Evolutionary conservation across 2,113 vertebrate species (phyloP).

Genomic region (Indri indri): DNA sequence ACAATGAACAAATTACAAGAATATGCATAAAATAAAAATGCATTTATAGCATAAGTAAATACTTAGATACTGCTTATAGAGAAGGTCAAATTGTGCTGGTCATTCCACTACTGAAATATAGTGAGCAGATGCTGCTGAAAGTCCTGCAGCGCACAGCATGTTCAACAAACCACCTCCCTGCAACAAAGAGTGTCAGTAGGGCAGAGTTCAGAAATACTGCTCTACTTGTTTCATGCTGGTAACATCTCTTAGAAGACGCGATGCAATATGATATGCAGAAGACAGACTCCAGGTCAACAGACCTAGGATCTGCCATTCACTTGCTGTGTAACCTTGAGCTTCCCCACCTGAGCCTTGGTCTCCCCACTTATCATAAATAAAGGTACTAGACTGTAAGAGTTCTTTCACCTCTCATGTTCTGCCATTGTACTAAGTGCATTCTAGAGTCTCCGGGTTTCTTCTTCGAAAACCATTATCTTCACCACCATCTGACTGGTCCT

Average conservation of each 20-base stretch:
- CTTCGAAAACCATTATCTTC: not conserved
- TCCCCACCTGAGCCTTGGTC: not conserved
- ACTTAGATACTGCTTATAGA: not conserved
- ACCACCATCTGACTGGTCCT: not conserved
- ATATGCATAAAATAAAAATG: constrained; percentile 16
- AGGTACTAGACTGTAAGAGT: not conserved
- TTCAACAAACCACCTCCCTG: not conserved
- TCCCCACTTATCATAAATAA: not conserved
- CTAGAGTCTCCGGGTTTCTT: not conserved
- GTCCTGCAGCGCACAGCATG: not conserved
- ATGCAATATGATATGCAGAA: not conserved
- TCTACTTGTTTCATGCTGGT: not conserved
- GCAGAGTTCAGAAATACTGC: not conserved
- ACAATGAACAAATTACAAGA: not conserved
- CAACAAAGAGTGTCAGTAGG: not conserved
- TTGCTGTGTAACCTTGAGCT: not conserved
- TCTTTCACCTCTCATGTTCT: not conserved
- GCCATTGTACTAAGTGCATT: not conserved
- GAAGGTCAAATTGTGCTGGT: not conserved
- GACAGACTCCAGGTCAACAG: not conserved
- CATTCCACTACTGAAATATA: not conserved
- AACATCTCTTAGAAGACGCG: not conserved
- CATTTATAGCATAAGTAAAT: not conserved
- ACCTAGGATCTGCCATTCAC: not conserved
- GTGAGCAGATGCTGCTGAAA: not conserved